Conservation (phyloP, 2,113 vertebrate genomes). For the Parus major region DNA sequence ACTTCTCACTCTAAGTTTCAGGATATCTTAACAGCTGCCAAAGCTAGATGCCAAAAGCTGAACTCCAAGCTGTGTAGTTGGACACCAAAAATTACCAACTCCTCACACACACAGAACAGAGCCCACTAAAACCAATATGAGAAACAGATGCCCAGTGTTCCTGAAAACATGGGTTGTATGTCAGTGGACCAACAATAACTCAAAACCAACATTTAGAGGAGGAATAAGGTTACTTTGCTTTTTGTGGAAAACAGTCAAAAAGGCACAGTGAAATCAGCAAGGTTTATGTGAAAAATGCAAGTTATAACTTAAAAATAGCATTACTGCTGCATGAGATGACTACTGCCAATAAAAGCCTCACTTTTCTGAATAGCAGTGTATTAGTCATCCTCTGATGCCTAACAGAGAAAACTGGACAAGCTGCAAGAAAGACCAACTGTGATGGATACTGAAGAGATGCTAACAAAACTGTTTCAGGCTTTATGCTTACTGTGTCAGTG, state of each 20-base stretch:
- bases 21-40: background rate
- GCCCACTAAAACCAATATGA: background rate
- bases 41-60: background rate
- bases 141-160: background rate
- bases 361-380: background rate
- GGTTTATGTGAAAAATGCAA: background rate
- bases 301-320: constrained; percentile 8
- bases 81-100: background rate
- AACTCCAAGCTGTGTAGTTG: background rate
- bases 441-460: background rate
- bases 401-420: background rate
- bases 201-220: background rate
- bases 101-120: background rate
- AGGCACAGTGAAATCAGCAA: background rate
- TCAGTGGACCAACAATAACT: background rate
- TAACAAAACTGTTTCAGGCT: background rate
- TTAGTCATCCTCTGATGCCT: constrained; percentile 10
- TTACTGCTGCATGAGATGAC: background rate
- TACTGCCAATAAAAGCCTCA: background rate
- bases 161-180: background rate
- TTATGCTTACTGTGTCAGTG: background rate
- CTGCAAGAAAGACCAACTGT: background rate
- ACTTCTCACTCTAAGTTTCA: background rate
- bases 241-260: background rate
- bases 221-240: background rate